Base-by-base conservation (phyloP, 2,888 invertebrate genomes). In the Chloroclysta siterata region DNA sequence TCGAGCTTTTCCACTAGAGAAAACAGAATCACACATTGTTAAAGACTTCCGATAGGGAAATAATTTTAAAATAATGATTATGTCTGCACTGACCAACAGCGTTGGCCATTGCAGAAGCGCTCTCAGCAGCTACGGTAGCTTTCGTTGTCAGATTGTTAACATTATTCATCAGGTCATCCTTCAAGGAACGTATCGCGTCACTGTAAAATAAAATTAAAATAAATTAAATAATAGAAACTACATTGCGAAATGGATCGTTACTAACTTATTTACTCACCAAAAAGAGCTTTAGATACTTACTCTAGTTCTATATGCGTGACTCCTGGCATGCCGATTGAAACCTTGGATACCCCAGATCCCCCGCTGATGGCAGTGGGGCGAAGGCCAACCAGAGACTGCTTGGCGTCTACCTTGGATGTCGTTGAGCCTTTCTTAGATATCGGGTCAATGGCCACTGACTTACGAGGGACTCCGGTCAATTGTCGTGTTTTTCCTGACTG, bases 1-100 rank as follows among this genome's bases (percentile, higher is more conserved):
- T 80, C 81, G 55, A 90, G 28, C 65, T 83, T 85, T 0, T 84
- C 85, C n/a, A 78, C 91, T 91, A 7, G 36, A 63, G 8, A 54
- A 56, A 47, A 36, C 3, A 42, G 22, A 17, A 22, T 11, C 36
- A 46, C 42, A 6, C 42, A 42, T 42, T 14, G 6, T n/a, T 14
- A 42, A 42, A 11, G 36, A 39, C 36, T 39, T 11, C 3, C 11
- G 3, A 39, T 39, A 39, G 4, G 11, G 3, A 39, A 11, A 39
- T 39, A 10, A 39, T 11, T 39, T 44, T 15, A 47, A 22, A 47
- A 28, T 28, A 0, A 28, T 22, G 22, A 28, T 13, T 8, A 11
- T 28, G 29, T 2, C 10, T 39, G 10, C 5, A 56, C 58, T 51
- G 0, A 59, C 87, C 58, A 13, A 84, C 78, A n/a, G 61, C 44